Evolutionary conservation across 2,888 invertebrate genomes (phyloP).

Genomic region (Lithophane leautieri): DNA sequence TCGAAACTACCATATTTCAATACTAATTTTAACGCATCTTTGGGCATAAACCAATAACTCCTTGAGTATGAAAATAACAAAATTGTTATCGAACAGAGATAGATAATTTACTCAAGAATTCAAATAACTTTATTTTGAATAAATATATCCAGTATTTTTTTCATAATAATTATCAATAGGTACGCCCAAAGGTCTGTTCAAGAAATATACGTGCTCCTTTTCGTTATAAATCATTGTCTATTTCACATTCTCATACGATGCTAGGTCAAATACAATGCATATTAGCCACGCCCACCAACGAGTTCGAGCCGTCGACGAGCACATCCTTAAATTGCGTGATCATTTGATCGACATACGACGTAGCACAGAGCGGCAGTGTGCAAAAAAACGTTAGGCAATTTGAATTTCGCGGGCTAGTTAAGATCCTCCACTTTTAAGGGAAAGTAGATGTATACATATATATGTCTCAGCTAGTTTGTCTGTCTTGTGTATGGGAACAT

Average conservation of each 20-base stretch:
- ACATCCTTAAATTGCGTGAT: no score
- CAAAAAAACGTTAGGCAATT: neutral
- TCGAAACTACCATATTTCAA: no score
- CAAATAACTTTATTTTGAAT: neutral
- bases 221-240: neutral
- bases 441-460: slow-evolving; percentile 42
- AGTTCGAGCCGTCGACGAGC: neutral
- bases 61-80: neutral
- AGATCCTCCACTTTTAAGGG: neutral
- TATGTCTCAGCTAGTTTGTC: slow-evolving; percentile 29
- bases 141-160: neutral
- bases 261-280: neutral
- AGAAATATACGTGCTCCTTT: neutral
- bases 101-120: neutral
- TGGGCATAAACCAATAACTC: no score
- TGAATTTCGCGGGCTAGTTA: slow-evolving; percentile 6
- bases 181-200: neutral
- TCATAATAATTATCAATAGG: neutral
- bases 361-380: no score
- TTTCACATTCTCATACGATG: neutral
- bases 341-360: neutral
- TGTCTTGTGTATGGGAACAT: slow-evolving; percentile 40
- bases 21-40: no score
- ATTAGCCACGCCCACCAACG: neutral
- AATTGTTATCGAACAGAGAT: neutral